These are phyloP conservation scores for Holocentrus rufus DNA, from an alignment of 2,797 vertebrate genomes.

Conservation along the genomic window DNA sequence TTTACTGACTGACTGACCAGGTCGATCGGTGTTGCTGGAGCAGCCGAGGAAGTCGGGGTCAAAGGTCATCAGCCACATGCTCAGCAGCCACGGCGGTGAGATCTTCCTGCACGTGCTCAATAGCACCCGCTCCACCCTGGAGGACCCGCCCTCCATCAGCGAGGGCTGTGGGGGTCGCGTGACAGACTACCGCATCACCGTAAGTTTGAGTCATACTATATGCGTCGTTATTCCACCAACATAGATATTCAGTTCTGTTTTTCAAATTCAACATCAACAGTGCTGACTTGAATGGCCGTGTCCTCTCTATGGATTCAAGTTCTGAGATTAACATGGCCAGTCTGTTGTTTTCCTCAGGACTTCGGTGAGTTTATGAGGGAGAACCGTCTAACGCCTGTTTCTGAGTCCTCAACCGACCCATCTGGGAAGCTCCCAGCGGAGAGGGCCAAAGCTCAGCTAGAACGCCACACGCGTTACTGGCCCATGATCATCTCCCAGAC, in stretches of 20 bases:
- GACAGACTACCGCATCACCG: slow-evolving; percentile 98
- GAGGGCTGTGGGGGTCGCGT: slow-evolving; percentile 98
- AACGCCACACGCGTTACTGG: slow-evolving; percentile 98
- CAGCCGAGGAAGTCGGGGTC: slow-evolving; percentile 98
- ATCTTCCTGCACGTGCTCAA: slow-evolving; percentile 97
- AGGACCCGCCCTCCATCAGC: slow-evolving; percentile 98
- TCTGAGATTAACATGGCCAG: background rate
- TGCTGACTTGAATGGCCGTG: background rate
- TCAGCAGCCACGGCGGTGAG: slow-evolving; percentile 98
- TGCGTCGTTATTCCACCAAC: no score
- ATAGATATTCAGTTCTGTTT: no score
- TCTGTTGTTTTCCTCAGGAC: slow-evolving; percentile 82
- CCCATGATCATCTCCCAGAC: slow-evolving; percentile 99
- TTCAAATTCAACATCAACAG: background rate
- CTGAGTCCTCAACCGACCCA: slow-evolving; percentile 86
- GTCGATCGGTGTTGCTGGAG: slow-evolving; percentile 95
- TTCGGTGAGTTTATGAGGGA: slow-evolving; percentile 99
- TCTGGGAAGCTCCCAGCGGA: slow-evolving; percentile 89
- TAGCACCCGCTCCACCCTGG: slow-evolving; percentile 96
- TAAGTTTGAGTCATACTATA: slow-evolving; percentile 66
- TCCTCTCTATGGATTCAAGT: background rate
- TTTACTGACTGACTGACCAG: slow-evolving; percentile 61
- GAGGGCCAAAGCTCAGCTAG: slow-evolving; percentile 94
- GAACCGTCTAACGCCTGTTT: slow-evolving; percentile 94
- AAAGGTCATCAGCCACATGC: slow-evolving; percentile 99